A percentile compares a stretch with the other conserved stretches of the same genome.
These are phyloP conservation scores for Erpetoichthys calabaricus DNA, from an alignment of 2,797 vertebrate species.

Conservation along the genomic window DNA sequence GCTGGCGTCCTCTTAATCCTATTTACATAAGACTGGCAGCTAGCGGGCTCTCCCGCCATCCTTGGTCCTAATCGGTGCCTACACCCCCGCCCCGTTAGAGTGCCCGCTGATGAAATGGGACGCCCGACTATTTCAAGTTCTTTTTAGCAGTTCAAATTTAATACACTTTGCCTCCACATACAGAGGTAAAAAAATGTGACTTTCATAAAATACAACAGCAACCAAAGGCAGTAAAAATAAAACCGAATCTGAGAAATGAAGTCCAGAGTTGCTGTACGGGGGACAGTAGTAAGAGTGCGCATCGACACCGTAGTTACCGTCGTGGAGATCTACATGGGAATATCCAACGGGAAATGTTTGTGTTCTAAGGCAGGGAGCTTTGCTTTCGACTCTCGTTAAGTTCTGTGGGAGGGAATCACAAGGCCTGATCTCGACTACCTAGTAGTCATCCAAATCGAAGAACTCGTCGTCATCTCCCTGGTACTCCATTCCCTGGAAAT, in stretches of 20 bases:
- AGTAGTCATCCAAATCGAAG: slow-evolving; percentile 99
- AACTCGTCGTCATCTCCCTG: slow-evolving; percentile 96
- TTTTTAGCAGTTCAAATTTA: slow-evolving; percentile 69
- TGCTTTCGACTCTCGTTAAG: slow-evolving; percentile 62
- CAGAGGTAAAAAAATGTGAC: slow-evolving; percentile 93
- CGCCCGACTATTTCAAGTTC: slow-evolving; percentile 28
- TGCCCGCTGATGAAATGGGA: slow-evolving; percentile 9
- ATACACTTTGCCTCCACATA: slow-evolving; percentile 71
- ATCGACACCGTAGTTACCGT: slow-evolving; percentile 60
- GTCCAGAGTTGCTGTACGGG: slow-evolving; percentile 58
- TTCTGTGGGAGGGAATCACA: slow-evolving; percentile 52
- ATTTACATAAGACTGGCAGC: too few species aligned
- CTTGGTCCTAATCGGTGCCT: too few species aligned
- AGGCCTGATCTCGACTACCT: slow-evolving; percentile 80
- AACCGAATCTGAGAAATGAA: too few species aligned
- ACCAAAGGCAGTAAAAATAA: slow-evolving; percentile 85
- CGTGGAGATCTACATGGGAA: slow-evolving; percentile 44
- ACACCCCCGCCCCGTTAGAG: too few species aligned
- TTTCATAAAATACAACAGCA: slow-evolving; percentile 97
- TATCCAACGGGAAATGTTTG: slow-evolving; percentile 50
- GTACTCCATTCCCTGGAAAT: slow-evolving; percentile 98
- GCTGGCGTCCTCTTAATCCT: too few species aligned
- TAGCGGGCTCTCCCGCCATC: too few species aligned
- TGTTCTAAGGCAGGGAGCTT: slow-evolving; percentile 67
- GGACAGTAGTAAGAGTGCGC: slow-evolving; percentile 33